Evolutionary conservation across 2,797 vertebrate species (phyloP), one percentile per base, ranked within the genome.

Genomic region (Syngnathus rostellatus): DNA sequence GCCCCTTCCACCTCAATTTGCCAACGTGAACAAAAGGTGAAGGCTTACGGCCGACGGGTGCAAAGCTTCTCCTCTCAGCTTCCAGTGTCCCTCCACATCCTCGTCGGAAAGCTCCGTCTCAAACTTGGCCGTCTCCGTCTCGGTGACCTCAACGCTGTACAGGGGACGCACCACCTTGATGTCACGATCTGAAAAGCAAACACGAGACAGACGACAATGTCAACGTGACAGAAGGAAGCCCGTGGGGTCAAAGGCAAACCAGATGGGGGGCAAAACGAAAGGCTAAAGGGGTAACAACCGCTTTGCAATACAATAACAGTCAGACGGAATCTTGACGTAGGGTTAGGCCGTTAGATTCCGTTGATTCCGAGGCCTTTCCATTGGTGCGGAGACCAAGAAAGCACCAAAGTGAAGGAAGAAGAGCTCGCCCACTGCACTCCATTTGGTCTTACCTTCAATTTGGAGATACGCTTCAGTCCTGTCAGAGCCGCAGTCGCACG

Each of bases 41-140:
- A 1, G 6, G 74, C 87, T 81, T 67, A 87, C 87, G 0, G 85
- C 10, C 7, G 78, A 83, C 72, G 79, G 83, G 40, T 81, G 86
- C 70, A 99, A 77, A 3, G 92, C 82, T 38, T 98, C 95, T 85
- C 93, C 96, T 83, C 96, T 98, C 64, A 99, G 90, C 70, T 96
- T 99, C 97, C 97, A 99, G 80, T 91, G 92, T 48, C 93, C 94
- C 19, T 97, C 95, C 50, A 99, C 88, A 58, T 96, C 97, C 6
- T 94, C 95, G 72, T 98, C 95, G 11, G 97, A 98, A 73, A 99
- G 96, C 87, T 99, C 97, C 0, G 93, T 94, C 86, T 99, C 97
- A 89, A 99, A 99, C 78, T 86, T 95, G 65, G 97, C 97, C 0
- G 92, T 92, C 80, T 97, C 94, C 0, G 92, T 95, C 85, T 99